Base-by-base conservation (phyloP, 1,140 invertebrate species). In the Apis florea region DNA sequence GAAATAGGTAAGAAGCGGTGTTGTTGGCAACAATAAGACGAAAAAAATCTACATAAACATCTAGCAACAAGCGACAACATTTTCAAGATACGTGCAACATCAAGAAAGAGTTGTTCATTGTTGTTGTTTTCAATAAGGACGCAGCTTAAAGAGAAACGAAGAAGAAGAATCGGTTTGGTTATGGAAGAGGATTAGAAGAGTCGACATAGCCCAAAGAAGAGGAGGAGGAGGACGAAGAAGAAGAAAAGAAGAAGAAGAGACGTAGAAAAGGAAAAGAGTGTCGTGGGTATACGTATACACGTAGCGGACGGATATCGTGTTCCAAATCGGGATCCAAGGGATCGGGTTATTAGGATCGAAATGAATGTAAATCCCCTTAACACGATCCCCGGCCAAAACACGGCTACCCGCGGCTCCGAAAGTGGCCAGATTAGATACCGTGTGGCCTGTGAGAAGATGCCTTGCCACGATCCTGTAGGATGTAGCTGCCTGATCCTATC, bases 311-410 rank as follows among this genome's bases (percentile, higher is more conserved):
- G 88, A 90, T 94, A 93, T 93, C 93, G 90, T 93, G 90, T 93
- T 94, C 92, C 91, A 93, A 93, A 94, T 94, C 93, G 90, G 90
- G 91, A 93, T 93, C 91, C 84, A 81, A 89, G 90, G 91, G 91
- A 92, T 93, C 93, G 90, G 92, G 93, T 93, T 94, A 94, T 94
- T 93, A 92, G 92, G 92, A 93, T 93, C 90, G 90, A 93, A 94
- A 93, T 93, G 92, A 94, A 94, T 94, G 93, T 94, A 94, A 94
- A 94, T 94, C 93, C 92, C 92, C 93, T 94, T 94, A 94, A 94
- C 93, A 93, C 92, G 93, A 94, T 93, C 93, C 92, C 90, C 88
- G 88, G 90, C 88, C 91, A 93, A 94, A 93, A 94, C 93, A 93
- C 92, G 90, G 93, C 93, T 94, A 94, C 93, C 92, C 93, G 90